Evolutionary conservation across 2,888 invertebrate species (phyloP), one percentile per base, ranked within the genome.

Genomic region (Gonocerus acuteangulatus): DNA sequence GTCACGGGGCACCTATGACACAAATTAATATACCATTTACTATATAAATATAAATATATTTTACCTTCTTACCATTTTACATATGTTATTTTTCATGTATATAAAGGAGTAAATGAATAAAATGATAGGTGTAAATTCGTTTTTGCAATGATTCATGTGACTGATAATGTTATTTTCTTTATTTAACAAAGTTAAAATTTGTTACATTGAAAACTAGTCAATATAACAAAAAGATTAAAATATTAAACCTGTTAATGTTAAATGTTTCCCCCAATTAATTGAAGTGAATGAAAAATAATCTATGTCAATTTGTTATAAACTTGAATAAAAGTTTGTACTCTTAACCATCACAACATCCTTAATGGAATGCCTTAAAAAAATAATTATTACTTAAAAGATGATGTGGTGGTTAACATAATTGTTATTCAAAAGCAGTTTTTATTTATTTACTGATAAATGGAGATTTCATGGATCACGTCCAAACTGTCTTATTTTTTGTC

Each of bases 1-100:
- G 88, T 87, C 63, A 93, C 89, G 1, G 89, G 84, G 60, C 84
- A 80, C 76, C 91, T 91, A 81, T 70, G 76, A 67, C 52, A 75
- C 79, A 74, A 39, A 39, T 27, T 27, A 27, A 27, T 27, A 27
- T 27, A 27, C 27, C 27, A 27, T 27, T 27, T 27, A 27, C 9
- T n/a, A n/a, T n/a, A n/a, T n/a, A n/a, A n/a, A 27, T 6, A 27
- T 27, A 27, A 6, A 27, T 27, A 27, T 27, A 27, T 27, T 9
- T 6, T 27, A 6, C 9, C 9, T 27, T 27, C 4, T 27, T 9
- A 27, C 27, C 27, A 27, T 9, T 27, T 6, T 6, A 27, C 27
- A 27, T 27, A 27, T 27, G 27, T 27, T 27, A 27, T 27, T 27
- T 27, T 27, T 27, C 27, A 27, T 27, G 27, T 27, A 27, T 27